phyloP scores from a whole-genome alignment of 2,888 invertebrate species.

The Dicyrtoma fusca region DNA sequence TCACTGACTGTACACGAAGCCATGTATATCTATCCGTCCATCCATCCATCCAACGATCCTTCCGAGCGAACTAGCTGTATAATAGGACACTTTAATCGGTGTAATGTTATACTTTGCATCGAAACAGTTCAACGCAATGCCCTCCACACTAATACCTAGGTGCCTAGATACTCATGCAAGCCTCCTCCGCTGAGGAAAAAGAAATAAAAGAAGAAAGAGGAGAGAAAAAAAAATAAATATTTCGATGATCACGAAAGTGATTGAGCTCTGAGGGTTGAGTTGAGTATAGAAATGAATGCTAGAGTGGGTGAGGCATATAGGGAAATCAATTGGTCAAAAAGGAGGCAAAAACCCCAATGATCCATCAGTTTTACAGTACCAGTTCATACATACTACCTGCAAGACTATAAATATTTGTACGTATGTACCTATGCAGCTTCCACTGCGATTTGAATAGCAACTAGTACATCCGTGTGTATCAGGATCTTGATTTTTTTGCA shows the following conservation, averaged over 20 bases:
- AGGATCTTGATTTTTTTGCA: background rate
- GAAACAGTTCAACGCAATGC: no score
- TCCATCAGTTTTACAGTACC: background rate
- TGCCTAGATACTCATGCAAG: no score
- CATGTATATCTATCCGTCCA: no score
- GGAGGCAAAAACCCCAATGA: background rate
- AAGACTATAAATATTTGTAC: background rate
- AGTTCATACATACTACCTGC: background rate
- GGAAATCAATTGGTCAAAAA: background rate
- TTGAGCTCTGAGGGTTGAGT: slow-evolving; percentile 1
- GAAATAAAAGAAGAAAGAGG: background rate
- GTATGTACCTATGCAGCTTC: background rate
- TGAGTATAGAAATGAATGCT: slow-evolving; percentile 1
- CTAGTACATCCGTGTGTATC: background rate
- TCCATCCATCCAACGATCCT: no score
- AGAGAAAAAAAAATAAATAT: slow-evolving; percentile 2
- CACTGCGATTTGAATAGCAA: background rate
- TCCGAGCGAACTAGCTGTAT: no score
- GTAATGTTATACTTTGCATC: background rate
- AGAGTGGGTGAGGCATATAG: background rate
- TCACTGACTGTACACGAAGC: no score
- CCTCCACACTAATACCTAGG: background rate
- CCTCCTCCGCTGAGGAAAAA: background rate
- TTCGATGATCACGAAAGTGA: slow-evolving; percentile 17
- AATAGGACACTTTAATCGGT: no score